Percentiles rank a stretch among this genome's conserved stretches.
These are phyloP conservation scores for Anaspis maculata DNA, from an alignment of 2,888 invertebrate genomes.

Conservation along the genomic window DNA sequence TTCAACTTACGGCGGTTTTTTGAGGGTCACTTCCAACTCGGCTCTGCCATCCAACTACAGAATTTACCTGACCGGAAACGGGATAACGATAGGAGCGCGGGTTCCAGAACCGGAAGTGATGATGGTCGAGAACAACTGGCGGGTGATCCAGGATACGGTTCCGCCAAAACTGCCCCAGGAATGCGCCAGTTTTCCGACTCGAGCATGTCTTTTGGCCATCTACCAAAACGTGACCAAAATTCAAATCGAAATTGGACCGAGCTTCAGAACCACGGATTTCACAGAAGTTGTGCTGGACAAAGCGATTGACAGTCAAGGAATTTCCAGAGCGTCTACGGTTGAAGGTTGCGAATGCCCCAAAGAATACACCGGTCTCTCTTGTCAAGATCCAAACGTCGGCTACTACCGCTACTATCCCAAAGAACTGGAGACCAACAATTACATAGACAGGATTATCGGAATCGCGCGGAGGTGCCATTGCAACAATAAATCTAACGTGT, in stretches of 20 bases:
- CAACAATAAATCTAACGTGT: conserved; percentile 65
- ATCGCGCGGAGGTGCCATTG: conserved; percentile 75
- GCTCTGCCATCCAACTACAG: conserved; percentile 52
- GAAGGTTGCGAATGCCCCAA: conserved; percentile 80
- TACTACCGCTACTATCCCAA: conserved; percentile 69
- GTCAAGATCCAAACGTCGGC: conserved; percentile 80
- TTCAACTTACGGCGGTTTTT: conserved; percentile 82
- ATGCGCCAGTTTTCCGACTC: conserved; percentile 51
- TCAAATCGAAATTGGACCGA: conserved; percentile 45
- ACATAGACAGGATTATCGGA: conserved; percentile 65
- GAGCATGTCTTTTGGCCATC: conserved; percentile 83
- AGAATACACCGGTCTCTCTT: conserved; percentile 76
- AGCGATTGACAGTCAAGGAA: conserved; percentile 61
- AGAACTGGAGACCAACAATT: conserved; percentile 55
- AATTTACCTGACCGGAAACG: conserved; percentile 70
- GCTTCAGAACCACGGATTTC: conserved; percentile 18
- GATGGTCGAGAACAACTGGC: conserved; percentile 76
- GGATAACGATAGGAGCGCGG: conserved; percentile 40
- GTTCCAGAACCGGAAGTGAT: conserved; percentile 38
- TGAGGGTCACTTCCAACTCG: conserved; percentile 55
- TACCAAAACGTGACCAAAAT: conserved; percentile 79
- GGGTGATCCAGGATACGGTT: conserved; percentile 21
- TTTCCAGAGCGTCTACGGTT: conserved; percentile 54
- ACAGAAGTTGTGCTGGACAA: conserved; percentile 73
- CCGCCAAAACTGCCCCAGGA: conserved; percentile 31